Conservation (phyloP, 2,797 vertebrate species). For the Intellagama lesueurii region DNA sequence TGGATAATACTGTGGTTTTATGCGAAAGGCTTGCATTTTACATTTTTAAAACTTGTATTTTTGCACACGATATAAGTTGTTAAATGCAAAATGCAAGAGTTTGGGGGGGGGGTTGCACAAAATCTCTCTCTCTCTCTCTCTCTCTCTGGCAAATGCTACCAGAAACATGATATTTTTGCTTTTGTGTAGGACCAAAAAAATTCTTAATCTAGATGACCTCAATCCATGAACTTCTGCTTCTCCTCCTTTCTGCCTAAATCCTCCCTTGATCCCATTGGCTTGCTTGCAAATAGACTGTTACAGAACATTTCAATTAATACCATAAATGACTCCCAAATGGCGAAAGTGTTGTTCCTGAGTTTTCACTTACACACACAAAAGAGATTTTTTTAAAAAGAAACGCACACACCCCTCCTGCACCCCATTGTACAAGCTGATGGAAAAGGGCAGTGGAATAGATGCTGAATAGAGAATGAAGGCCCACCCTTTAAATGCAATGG, state of each 20-base stretch:
- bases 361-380: neutral
- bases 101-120: no score
- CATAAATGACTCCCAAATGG: slow-evolving; percentile 27
- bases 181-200: no score
- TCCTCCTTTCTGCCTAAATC: neutral
- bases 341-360: neutral
- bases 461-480: slow-evolving; percentile 24
- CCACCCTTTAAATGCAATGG: slow-evolving; percentile 18
- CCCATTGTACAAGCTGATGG: neutral
- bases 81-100: no score
- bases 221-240: neutral
- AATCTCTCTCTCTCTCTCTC: no score
- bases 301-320: neutral
- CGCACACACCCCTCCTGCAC: no score
- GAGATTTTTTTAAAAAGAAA: slow-evolving; percentile 7
- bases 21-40: no score
- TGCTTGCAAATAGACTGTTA: slow-evolving; percentile 18
- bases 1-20: no score
- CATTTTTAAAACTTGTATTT: no score
- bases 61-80: no score
- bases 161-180: no score
- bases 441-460: neutral
- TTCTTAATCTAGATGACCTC: neutral
- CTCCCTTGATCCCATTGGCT: slow-evolving; percentile 16
- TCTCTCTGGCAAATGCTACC: neutral